These are phyloP conservation scores for Fragum whitleyi DNA, from an alignment of 2,888 invertebrate genomes.

Conservation along the genomic window DNA sequence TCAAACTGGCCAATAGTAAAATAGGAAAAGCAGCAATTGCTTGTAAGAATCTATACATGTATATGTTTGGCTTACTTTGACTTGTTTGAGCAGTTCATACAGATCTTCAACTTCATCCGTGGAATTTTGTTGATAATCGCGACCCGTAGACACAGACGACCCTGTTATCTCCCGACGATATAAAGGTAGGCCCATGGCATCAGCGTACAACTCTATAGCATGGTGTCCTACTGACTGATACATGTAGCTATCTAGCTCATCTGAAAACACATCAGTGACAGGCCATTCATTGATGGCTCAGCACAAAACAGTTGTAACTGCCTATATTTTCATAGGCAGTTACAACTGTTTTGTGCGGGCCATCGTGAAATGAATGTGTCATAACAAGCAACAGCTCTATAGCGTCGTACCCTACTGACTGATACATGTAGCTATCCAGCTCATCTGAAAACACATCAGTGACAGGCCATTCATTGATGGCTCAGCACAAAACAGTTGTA, in stretches of 20 bases:
- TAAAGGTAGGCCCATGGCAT: conserved; percentile 96
- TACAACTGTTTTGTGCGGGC: too few relatives aligned
- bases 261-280: too few relatives aligned
- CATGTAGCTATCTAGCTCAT: conserved; percentile 98
- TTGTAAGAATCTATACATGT: too few relatives aligned
- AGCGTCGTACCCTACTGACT: conserved; percentile 98
- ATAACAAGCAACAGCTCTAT: conserved; percentile 94
- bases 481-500: too few relatives aligned
- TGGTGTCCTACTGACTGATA: conserved; percentile 99
- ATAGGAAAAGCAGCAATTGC: too few relatives aligned
- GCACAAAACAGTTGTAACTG: too few relatives aligned
- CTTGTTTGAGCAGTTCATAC: conserved; percentile 91
- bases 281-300: too few relatives aligned
- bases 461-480: too few relatives aligned
- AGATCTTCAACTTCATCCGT: conserved; percentile 97
- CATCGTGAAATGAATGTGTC: too few relatives aligned
- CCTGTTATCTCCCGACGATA: conserved; percentile 94
- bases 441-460: too few relatives aligned
- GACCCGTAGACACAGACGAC: conserved; percentile 91
- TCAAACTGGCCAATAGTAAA: too few relatives aligned
- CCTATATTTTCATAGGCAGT: too few relatives aligned
- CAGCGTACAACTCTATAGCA: conserved; percentile 95
- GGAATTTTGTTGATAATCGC: conserved; percentile 87
- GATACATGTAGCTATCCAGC: conserved; percentile 99
- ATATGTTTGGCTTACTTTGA: conserved; percentile 88